Conservation (phyloP, 2,797 vertebrate genomes). For the Botia kubotai region DNA sequence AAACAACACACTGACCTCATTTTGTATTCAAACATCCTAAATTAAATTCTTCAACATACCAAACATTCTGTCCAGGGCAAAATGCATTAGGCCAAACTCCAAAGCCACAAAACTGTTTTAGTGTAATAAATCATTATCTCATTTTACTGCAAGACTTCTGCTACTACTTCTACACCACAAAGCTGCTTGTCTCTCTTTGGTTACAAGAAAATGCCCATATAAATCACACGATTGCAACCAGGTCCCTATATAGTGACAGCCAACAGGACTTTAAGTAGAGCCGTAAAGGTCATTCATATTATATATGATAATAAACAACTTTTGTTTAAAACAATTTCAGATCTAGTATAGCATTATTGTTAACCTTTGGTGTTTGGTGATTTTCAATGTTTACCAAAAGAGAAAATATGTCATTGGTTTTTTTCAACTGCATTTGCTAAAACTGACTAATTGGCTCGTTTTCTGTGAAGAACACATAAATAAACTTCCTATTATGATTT, state of each 20-base stretch:
- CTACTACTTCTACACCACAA: not conserved
- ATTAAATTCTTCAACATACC: not conserved
- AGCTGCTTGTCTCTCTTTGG: not conserved
- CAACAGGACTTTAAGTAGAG: not conserved
- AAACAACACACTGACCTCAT: slow-evolving; percentile 21
- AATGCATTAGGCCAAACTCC: slow-evolving; percentile 6
- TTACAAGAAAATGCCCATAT: not conserved
- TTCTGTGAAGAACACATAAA: too few species aligned
- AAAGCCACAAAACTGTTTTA: slow-evolving; percentile 6
- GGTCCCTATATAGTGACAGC: not conserved
- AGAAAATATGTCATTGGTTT: too few species aligned
- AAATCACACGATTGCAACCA: not conserved
- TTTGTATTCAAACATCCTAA: not conserved
- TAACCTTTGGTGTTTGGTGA: too few species aligned
- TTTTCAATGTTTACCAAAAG: too few species aligned
- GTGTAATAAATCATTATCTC: not conserved
- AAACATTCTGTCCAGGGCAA: not conserved
- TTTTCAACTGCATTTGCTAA: too few species aligned
- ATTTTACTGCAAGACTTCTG: not conserved
- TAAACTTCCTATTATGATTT: too few species aligned
- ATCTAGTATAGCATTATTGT: too few species aligned
- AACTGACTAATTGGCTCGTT: too few species aligned
- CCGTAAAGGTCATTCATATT: too few species aligned
- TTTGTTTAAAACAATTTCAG: too few species aligned
- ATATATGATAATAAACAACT: too few species aligned